These are phyloP conservation scores for Candoia aspera DNA, from an alignment of 2,113 vertebrate genomes.

Conservation along the genomic window DNA sequence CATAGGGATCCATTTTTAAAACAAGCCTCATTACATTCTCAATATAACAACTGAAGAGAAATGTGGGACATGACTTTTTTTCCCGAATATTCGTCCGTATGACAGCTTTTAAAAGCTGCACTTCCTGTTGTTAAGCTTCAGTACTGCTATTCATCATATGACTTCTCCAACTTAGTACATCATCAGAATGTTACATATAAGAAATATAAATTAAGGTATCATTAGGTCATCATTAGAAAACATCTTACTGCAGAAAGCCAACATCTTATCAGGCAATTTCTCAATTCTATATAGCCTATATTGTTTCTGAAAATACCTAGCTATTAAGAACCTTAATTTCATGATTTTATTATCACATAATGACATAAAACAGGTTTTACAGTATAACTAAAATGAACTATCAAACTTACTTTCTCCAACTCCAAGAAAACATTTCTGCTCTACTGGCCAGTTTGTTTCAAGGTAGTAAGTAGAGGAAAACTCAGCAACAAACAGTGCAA, in stretches of 20 bases:
- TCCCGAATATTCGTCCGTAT: neutral
- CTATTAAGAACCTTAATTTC: neutral
- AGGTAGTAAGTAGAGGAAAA: too few species aligned
- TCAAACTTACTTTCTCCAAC: neutral
- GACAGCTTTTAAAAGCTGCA: neutral
- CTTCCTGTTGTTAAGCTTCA: neutral
- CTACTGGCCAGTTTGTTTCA: neutral
- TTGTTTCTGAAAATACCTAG: neutral
- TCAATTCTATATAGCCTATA: neutral
- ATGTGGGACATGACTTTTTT: neutral
- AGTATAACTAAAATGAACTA: conserved; percentile 13
- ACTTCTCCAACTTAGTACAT: neutral
- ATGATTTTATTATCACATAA: conserved; percentile 1
- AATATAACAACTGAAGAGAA: neutral
- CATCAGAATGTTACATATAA: neutral
- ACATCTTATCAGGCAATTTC: neutral
- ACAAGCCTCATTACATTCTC: neutral
- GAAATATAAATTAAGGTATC: neutral
- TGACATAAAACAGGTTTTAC: neutral
- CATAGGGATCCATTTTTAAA: neutral
- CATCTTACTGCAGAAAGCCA: neutral
- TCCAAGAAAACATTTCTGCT: neutral
- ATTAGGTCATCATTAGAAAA: neutral
- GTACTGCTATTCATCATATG: neutral
- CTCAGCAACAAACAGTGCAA: neutral